Percentiles rank a stretch among this genome's conserved stretches.
Evolutionary conservation across 2,113 vertebrate species (phyloP).

Genomic region (Vidua chalybeata): DNA sequence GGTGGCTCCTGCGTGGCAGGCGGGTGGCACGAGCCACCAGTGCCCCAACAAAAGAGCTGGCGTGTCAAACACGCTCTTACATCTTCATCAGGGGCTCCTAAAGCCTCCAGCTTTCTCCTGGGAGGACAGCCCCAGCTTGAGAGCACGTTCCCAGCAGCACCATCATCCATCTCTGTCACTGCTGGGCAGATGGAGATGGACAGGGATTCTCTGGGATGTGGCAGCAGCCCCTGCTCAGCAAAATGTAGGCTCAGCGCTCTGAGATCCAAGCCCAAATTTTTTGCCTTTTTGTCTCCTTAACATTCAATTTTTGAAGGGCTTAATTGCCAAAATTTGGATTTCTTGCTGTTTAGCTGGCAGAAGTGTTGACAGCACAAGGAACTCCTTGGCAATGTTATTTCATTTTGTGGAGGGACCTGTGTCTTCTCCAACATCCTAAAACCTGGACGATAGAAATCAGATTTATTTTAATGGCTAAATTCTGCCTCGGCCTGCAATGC

Average conservation of each 20-base stretch:
- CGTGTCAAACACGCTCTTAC: constrained; percentile 23
- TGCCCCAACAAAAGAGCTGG: background rate
- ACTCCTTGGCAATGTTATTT: background rate
- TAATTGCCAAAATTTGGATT: background rate
- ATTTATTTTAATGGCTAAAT: background rate
- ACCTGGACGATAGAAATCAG: background rate
- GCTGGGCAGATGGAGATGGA: fast-evolving
- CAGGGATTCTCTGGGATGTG: background rate
- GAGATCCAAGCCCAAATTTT: fast-evolving
- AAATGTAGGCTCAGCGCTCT: background rate
- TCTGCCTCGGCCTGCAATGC: background rate
- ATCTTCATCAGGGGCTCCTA: constrained; percentile 19
- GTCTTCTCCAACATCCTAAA: background rate
- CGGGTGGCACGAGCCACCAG: background rate
- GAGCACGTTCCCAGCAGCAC: background rate
- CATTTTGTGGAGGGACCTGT: too few species aligned
- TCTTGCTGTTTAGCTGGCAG: fast-evolving
- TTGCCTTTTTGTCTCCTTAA: background rate
- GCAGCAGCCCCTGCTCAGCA: background rate
- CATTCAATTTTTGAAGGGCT: background rate
- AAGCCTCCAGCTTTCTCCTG: background rate
- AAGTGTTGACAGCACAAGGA: fast-evolving
- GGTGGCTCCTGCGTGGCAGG: background rate
- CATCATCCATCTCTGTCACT: constrained; percentile 21
- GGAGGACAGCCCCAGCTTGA: background rate